Evolutionary conservation across 2,797 vertebrate species (phyloP).

Genomic region (Hypotaenidia philippensis): DNA sequence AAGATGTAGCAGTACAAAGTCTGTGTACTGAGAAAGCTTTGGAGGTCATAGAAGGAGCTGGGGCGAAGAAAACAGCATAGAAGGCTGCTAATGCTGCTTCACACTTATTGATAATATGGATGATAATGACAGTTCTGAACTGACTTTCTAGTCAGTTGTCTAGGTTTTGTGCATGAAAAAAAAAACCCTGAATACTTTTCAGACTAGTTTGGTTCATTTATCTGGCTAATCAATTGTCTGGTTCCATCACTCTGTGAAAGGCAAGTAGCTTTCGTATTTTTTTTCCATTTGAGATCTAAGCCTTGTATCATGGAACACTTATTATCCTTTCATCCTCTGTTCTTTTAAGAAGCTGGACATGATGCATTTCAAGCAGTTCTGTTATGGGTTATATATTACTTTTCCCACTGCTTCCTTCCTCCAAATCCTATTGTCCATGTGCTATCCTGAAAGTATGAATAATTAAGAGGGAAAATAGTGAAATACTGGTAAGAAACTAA

Average conservation of each 20-base stretch:
- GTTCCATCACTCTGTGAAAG: background rate
- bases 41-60: background rate
- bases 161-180: slow-evolving; percentile 10
- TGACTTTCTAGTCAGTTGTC: background rate
- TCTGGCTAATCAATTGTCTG: background rate
- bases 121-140: background rate
- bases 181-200: background rate
- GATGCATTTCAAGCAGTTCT: background rate
- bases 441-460: background rate
- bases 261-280: background rate
- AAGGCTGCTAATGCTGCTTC: background rate
- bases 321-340: background rate
- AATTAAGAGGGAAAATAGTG: background rate
- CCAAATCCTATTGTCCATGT: background rate
- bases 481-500: background rate
- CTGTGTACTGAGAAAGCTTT: background rate
- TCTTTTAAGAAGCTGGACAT: background rate
- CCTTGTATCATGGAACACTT: background rate
- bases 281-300: background rate
- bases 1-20: background rate
- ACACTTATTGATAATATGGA: background rate
- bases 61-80: background rate
- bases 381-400: background rate
- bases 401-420: background rate
- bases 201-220: background rate